Conservation (phyloP, 1,140 invertebrate genomes). For the Pachyrhynchus sulphureomaculatus region DNA sequence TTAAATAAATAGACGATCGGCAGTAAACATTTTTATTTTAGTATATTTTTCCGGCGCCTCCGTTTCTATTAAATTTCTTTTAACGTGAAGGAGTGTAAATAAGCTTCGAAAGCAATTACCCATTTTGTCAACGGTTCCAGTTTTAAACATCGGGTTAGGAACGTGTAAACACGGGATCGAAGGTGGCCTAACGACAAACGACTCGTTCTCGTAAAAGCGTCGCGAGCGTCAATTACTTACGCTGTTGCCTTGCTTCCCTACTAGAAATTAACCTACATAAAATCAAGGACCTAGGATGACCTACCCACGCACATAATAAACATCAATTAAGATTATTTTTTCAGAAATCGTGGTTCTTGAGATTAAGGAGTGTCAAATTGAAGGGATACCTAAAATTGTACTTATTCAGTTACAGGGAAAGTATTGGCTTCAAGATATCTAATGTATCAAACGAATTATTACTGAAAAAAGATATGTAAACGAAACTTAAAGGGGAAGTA, state of each 20-base stretch:
- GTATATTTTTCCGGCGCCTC: constrained; percentile 45
- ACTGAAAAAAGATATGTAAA: too few species aligned
- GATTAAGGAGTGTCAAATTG: too few species aligned
- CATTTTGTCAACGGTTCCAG: constrained; percentile 48
- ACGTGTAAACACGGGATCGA: constrained; percentile 39
- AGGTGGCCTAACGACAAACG: constrained; percentile 23
- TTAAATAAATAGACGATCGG: constrained; percentile 22
- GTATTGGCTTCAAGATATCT: too few species aligned
- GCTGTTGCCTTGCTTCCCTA: constrained; percentile 9
- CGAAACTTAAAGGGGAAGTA: too few species aligned
- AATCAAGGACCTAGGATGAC: too few species aligned
- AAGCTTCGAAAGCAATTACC: constrained; percentile 47
- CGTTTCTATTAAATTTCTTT: constrained; percentile 48
- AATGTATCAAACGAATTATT: too few species aligned
- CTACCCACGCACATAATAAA: too few species aligned
- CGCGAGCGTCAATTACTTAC: constrained; percentile 5
- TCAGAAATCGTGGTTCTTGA: too few species aligned
- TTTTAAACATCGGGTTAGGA: constrained; percentile 42
- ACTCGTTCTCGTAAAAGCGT: constrained; percentile 20
- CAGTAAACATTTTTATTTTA: constrained; percentile 44
- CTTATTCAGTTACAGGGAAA: too few species aligned
- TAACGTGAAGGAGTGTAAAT: constrained; percentile 46
- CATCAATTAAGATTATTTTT: too few species aligned
- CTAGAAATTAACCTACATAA: too few species aligned
- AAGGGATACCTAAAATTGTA: too few species aligned